Evolutionary conservation across 2,113 vertebrate genomes (phyloP).

Genomic region (Okapia johnstoni): DNA sequence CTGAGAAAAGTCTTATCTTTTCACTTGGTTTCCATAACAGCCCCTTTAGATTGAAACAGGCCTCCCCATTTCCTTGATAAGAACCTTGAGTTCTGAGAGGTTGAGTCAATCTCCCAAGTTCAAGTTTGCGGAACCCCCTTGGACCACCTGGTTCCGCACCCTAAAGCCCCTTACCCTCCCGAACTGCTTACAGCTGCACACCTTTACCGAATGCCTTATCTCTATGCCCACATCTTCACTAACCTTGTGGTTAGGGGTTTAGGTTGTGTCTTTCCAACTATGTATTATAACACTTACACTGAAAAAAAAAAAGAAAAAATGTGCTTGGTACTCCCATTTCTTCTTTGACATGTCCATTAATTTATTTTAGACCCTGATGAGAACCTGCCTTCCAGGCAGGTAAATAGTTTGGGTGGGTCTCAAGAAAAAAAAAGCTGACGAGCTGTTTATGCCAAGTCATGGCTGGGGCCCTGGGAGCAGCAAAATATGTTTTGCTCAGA

Average conservation of each 20-base stretch:
- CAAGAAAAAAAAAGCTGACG: slow-evolving; percentile 25
- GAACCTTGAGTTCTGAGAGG: background rate
- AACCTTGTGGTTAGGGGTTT: background rate
- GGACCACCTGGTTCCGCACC: background rate
- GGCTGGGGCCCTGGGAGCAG: background rate
- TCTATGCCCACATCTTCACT: background rate
- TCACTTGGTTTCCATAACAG: background rate
- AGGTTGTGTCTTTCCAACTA: background rate
- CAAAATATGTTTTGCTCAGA: slow-evolving; percentile 61
- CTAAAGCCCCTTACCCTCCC: background rate
- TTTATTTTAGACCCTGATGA: background rate
- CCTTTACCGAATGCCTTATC: background rate
- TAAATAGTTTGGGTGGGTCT: slow-evolving; percentile 46
- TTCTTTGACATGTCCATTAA: background rate
- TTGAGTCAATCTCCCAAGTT: background rate
- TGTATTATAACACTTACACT: background rate
- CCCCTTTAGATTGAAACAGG: background rate
- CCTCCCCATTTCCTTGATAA: background rate
- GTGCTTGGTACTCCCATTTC: background rate
- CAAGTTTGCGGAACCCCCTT: background rate
- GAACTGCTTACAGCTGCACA: background rate
- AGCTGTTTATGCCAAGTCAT: slow-evolving; percentile 62
- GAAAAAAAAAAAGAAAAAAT: background rate
- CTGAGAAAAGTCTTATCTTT: background rate
- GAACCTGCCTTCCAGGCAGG: slow-evolving; percentile 21